phyloP scores from a whole-genome alignment of 2,797 vertebrate species.

The Pseudocheirus occidentalis region DNA sequence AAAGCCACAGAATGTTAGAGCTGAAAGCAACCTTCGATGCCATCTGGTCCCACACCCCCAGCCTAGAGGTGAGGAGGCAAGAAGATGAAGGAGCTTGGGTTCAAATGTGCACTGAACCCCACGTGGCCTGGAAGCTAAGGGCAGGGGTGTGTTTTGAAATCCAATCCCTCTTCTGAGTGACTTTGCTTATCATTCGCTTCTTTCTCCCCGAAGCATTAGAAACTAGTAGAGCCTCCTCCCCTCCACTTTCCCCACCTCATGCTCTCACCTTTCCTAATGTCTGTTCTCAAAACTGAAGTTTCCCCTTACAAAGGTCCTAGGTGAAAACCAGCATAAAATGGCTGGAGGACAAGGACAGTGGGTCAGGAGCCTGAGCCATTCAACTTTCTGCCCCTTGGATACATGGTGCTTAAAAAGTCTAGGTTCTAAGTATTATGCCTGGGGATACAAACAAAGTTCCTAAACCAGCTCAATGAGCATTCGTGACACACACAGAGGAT shows the following conservation, averaged over 20 bases:
- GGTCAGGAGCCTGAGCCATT: not conserved
- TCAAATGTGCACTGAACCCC: not conserved
- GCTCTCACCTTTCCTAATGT: not conserved
- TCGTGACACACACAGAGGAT: not conserved
- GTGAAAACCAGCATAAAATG: not conserved
- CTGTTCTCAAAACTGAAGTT: not conserved
- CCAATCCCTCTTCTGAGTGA: not conserved
- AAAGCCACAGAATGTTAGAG: not conserved
- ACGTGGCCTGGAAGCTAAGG: not conserved
- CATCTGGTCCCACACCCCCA: not conserved
- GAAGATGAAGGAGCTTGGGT: not conserved
- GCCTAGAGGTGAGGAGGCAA: not conserved
- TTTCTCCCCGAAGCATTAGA: not conserved
- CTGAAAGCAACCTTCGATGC: not conserved
- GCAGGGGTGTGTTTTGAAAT: not conserved
- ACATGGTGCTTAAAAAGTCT: not conserved
- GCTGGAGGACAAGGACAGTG: not conserved
- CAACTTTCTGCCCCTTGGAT: not conserved
- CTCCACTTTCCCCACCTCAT: not conserved
- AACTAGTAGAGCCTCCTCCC: not conserved
- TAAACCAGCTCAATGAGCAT: not conserved
- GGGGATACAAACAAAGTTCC: not conserved
- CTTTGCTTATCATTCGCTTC: not conserved
- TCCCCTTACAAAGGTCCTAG: not conserved
- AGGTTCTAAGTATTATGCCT: not conserved